A percentile compares a stretch with the other conserved stretches of the same genome.
Conservation (phyloP, 2,113 vertebrate genomes). For the Rattus rattus region DNA sequence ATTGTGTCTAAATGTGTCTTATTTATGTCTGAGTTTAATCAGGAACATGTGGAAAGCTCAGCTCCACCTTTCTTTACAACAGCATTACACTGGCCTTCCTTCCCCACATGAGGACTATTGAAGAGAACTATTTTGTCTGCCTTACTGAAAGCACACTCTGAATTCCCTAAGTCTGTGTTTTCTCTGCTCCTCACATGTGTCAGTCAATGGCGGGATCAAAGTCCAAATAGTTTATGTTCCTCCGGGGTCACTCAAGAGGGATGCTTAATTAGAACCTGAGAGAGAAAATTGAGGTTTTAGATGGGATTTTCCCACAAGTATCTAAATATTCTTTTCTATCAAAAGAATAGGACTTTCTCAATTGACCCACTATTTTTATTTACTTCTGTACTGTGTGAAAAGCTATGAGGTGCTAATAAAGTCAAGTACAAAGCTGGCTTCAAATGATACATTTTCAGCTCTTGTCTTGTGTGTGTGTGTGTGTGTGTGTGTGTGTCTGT, state of each 20-base stretch:
- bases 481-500: background rate
- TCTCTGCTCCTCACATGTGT: background rate
- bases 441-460: background rate
- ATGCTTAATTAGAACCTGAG: background rate
- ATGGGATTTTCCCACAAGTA: background rate
- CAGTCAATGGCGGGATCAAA: background rate
- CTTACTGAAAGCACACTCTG: background rate
- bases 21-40: background rate
- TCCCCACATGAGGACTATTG: background rate
- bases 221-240: too few relatives aligned
- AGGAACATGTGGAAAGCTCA: background rate
- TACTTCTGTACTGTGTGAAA: slow-evolving; percentile 12
- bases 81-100: background rate
- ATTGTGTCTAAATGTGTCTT: background rate
- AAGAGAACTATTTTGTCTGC: background rate
- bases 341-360: background rate
- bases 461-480: background rate
- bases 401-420: background rate
- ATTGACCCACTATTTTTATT: background rate
- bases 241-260: background rate
- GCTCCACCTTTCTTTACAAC: too few relatives aligned
- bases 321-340: background rate
- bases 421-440: background rate
- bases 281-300: background rate
- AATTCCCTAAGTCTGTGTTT: too few relatives aligned